A percentile compares a stretch with the other conserved stretches of the same genome.
Conservation (phyloP, 2,888 invertebrate species). For the Lepidochrysops patricia region DNA sequence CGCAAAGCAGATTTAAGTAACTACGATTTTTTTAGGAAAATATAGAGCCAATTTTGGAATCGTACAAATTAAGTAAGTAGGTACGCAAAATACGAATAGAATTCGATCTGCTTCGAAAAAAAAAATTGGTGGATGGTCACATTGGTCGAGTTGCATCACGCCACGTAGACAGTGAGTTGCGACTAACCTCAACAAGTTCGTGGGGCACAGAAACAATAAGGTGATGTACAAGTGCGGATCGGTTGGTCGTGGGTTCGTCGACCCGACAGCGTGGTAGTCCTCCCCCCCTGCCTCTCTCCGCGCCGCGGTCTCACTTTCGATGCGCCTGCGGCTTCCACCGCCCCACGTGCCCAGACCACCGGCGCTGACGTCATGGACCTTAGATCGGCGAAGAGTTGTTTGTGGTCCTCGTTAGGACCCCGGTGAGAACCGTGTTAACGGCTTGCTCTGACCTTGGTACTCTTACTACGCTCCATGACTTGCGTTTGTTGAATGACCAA, state of each 20-base stretch:
- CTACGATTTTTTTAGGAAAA: no score
- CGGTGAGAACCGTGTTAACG: conserved; percentile 52
- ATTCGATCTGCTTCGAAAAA: no score
- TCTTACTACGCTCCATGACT: not conserved
- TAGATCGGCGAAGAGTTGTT: conserved; percentile 50
- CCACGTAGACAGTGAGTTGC: not conserved
- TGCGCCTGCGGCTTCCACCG: conserved; percentile 59
- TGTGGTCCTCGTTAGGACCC: conserved; percentile 52
- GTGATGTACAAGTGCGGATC: conserved; percentile 65
- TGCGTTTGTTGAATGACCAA: conserved; percentile 1
- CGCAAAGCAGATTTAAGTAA: not conserved
- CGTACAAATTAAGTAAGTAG: no score
- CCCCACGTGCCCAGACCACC: conserved; percentile 61
- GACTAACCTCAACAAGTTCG: conserved; percentile 12
- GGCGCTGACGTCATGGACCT: conserved; percentile 62
- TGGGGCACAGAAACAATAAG: conserved; percentile 61
- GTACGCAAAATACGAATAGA: no score
- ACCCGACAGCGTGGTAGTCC: conserved; percentile 38
- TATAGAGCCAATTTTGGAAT: not conserved
- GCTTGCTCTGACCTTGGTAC: conserved; percentile 25
- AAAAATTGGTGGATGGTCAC: no score
- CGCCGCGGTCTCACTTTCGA: conserved; percentile 66
- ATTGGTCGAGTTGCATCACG: not conserved
- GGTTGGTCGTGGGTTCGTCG: conserved; percentile 64
- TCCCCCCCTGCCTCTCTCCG: conserved; percentile 37